Conservation (phyloP, 2,113 vertebrate genomes). For the Promerops cafer region DNA sequence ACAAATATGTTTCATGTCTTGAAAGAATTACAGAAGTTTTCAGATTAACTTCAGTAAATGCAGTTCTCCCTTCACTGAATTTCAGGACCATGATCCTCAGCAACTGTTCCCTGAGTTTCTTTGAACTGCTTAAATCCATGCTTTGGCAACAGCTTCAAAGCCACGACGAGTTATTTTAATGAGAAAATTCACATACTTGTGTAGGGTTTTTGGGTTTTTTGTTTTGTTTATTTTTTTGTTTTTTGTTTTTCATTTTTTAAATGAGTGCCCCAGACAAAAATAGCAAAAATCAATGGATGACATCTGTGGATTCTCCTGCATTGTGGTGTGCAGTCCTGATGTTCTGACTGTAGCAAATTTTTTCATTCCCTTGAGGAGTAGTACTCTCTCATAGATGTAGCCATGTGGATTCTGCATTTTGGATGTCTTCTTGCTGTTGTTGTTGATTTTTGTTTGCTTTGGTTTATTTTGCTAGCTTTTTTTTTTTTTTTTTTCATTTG, state of each 20-base stretch:
- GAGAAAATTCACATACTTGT: background rate
- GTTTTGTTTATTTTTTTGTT: no score
- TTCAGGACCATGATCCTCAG: background rate
- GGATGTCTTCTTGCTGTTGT: background rate
- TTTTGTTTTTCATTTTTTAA: background rate
- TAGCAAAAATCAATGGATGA: background rate
- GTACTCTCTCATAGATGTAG: background rate
- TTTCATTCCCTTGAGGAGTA: background rate
- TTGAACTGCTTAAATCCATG: background rate
- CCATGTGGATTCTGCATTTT: background rate
- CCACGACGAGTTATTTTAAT: background rate
- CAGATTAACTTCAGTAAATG: background rate
- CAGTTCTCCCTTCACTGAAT: background rate
- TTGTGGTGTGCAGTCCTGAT: accelerated
- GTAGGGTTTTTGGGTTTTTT: no score
- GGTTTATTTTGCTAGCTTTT: background rate
- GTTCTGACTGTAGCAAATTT: background rate
- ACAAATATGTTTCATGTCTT: background rate
- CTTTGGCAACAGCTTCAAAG: background rate
- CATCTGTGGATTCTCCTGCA: background rate
- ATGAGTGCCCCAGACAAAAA: background rate
- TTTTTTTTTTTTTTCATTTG: accelerated
- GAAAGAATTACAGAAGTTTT: background rate
- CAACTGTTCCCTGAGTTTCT: background rate
- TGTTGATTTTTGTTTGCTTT: background rate